Evolutionary conservation across 2,888 invertebrate species (phyloP).

Genomic region (Cheilosia vernalis): DNA sequence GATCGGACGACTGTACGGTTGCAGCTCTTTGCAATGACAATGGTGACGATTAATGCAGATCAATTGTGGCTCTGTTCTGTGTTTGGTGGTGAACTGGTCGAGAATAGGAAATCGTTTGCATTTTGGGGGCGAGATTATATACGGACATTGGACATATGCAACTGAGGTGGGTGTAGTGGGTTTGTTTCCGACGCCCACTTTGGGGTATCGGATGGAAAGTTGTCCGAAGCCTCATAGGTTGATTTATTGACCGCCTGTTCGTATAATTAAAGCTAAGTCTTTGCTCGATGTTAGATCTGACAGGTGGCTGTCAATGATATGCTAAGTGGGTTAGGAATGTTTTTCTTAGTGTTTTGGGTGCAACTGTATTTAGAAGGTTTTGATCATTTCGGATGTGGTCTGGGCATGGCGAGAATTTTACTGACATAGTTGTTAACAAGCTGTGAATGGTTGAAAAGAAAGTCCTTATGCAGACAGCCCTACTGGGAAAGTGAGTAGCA

Average conservation of each 20-base stretch:
- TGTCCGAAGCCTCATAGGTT: background rate
- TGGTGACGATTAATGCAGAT: conserved; percentile 26
- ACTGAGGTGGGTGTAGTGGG: conserved; percentile 13
- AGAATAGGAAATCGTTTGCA: conserved; percentile 33
- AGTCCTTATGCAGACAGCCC: too few relatives aligned
- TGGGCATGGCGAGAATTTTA: too few relatives aligned
- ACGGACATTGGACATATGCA: background rate
- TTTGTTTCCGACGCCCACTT: conserved; percentile 31
- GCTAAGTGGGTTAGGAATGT: background rate
- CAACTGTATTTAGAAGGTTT: too few relatives aligned
- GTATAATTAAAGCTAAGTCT: background rate
- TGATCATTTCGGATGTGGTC: too few relatives aligned
- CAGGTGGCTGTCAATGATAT: background rate
- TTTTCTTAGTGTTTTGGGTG: too few relatives aligned
- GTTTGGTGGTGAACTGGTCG: conserved; percentile 4
- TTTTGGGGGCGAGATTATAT: conserved; percentile 5
- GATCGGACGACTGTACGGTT: conserved; percentile 4
- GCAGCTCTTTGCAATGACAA: conserved; percentile 1
- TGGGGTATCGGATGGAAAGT: conserved; percentile 24
- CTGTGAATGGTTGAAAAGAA: too few relatives aligned
- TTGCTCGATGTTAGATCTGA: background rate
- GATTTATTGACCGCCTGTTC: background rate
- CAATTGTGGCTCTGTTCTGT: background rate
- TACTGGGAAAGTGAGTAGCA: too few relatives aligned
- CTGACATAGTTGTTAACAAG: too few relatives aligned